These are phyloP conservation scores for Xenus cinereus DNA, from an alignment of 2,113 vertebrate genomes.

Conservation along the genomic window DNA sequence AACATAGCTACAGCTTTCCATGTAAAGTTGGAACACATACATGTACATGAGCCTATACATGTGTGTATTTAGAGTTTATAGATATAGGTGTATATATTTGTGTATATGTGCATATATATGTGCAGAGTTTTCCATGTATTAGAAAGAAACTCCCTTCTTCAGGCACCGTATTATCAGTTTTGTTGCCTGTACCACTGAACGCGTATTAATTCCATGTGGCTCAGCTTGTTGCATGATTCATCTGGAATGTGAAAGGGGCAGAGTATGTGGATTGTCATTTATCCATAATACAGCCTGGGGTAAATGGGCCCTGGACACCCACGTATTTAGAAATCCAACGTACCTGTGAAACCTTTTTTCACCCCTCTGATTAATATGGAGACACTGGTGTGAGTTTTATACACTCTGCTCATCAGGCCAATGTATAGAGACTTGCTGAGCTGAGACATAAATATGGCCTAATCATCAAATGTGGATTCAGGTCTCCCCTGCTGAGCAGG, in stretches of 20 bases:
- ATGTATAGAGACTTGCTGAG: slow-evolving; percentile 42
- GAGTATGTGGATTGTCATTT: neutral
- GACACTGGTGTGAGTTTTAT: neutral
- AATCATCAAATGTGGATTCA: slow-evolving; percentile 61
- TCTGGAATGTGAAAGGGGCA: neutral
- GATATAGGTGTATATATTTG: neutral
- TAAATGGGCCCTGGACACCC: slow-evolving; percentile 11
- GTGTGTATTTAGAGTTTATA: neutral
- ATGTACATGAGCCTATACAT: neutral
- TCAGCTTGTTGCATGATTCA: neutral
- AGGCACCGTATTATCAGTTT: neutral
- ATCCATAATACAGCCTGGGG: neutral
- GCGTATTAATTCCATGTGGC: neutral
- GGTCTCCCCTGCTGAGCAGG: slow-evolving; percentile 55
- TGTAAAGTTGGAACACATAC: neutral
- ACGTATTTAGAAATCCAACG: neutral
- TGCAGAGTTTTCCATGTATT: neutral
- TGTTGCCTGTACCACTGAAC: neutral
- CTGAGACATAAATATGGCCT: slow-evolving; percentile 61
- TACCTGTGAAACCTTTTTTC: neutral
- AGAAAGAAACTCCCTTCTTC: neutral
- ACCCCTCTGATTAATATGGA: slow-evolving; percentile 31
- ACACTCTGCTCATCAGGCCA: neutral
- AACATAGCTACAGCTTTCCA: neutral
- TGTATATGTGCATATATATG: neutral